These are phyloP conservation scores for Noctuana brunneofusca DNA, from an alignment of 2,888 invertebrate species.

Conservation along the genomic window DNA sequence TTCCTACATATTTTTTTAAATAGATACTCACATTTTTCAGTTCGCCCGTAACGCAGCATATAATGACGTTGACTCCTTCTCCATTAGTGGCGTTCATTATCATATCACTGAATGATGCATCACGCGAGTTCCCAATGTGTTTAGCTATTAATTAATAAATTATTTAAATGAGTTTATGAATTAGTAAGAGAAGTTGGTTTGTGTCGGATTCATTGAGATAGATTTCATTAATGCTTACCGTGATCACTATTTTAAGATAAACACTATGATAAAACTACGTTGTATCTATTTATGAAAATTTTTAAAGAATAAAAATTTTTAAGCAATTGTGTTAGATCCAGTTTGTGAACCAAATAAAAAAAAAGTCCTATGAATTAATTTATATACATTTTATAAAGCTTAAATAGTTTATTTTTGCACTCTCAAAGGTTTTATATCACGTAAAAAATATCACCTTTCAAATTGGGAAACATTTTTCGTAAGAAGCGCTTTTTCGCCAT, in stretches of 20 bases:
- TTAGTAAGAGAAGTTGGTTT: neutral
- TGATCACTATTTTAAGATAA: no score
- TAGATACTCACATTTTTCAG: conserved; percentile 53
- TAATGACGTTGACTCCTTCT: conserved; percentile 50
- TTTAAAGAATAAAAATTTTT: no score
- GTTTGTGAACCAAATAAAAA: no score
- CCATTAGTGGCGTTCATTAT: conserved; percentile 44
- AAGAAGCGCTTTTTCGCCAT: conserved; percentile 50
- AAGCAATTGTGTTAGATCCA: no score
- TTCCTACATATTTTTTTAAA: neutral
- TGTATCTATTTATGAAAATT: no score
- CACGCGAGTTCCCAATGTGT: conserved; percentile 59
- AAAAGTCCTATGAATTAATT: no score
- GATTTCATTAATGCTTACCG: no score
- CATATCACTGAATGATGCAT: conserved; percentile 49
- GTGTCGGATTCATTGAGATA: no score
- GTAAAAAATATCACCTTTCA: conserved; percentile 48
- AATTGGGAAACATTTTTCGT: conserved; percentile 50
- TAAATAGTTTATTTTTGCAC: no score
- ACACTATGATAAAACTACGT: no score
- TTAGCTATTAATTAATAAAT: conserved; percentile 48
- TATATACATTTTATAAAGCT: no score
- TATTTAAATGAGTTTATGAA: neutral
- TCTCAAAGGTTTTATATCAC: no score
- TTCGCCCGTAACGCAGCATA: conserved; percentile 50